Base-by-base conservation (phyloP, 1,140 invertebrate genomes). In the Drosophila tropicalis region DNA sequence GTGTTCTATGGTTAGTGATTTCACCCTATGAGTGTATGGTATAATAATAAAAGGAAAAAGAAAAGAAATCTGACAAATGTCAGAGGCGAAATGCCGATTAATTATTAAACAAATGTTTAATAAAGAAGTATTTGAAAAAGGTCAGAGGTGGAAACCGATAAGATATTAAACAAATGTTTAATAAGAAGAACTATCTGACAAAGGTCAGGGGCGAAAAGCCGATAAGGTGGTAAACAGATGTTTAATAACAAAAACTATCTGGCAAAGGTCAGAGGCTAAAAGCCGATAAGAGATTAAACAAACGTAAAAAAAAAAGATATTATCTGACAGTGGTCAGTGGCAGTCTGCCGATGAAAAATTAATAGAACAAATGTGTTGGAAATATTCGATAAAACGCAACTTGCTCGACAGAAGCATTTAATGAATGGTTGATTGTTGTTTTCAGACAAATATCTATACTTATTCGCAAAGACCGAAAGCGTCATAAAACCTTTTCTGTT, bases 291-390 rank as follows among this genome's bases (percentile, higher is more conserved):
- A 5, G 10, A 13, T 41, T 40, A 40, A 40, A 40, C 39, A 40
- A n/a, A 40, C n/a, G 40, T 41, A 41, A 13, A 3, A 41, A 41
- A 36, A 9, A 36, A 9, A 2, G 34, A 36, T 36, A 10, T 36
- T 36, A 36, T 36, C 40, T 41, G 40, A 41, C 40, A 41, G 40
- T 41, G 40, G 40, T 41, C 40, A 41, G 40, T 41, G 13, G 40
- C 40, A 41, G 40, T 41, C 40, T 41, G 40, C 40, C 13, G 40
- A 41, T 41, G 40, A 41, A 41, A 40, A 41, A 41, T 41, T 41
- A n/a, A 41, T 13, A 5, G 13, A n/a, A 41, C 40, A n/a, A 29
- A 6, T 29, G 29, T 29, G 5, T 29, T 29, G 29, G 29, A 5
- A 29, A 29, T 29, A 29, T 29, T 29, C 5, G 29, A 29, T 29